Percentiles rank a stretch among this genome's conserved stretches.
These are phyloP conservation scores for Heteractis magnifica DNA, from an alignment of 92 coral and sea anemone species.

Conservation along the genomic window DNA sequence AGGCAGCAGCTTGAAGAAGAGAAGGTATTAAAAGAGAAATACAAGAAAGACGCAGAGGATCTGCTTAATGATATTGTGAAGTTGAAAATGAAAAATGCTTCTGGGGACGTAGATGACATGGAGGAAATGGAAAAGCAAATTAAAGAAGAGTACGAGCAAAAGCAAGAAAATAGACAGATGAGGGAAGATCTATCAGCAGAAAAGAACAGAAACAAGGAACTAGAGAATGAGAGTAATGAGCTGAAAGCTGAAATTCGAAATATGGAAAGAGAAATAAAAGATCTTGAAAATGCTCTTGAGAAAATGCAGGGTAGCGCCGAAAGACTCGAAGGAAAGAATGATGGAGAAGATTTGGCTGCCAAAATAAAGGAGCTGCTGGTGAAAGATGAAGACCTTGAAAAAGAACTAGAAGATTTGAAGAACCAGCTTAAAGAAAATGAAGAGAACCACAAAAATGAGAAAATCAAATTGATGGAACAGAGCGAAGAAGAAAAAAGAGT, in stretches of 20 bases:
- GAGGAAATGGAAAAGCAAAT: conserved; percentile 36
- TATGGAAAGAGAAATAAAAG: conserved; percentile 43
- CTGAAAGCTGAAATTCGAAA: conserved; percentile 42
- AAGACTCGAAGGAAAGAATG: background rate
- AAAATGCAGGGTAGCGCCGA: conserved; percentile 16
- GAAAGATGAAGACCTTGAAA: conserved; percentile 40
- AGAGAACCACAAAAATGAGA: conserved; percentile 35
- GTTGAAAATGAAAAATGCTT: conserved; percentile 60
- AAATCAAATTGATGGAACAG: conserved; percentile 20
- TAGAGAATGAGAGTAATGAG: conserved; percentile 52
- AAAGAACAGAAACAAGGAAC: conserved; percentile 31
- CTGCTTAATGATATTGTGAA: conserved; percentile 65
- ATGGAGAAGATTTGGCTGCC: conserved; percentile 35
- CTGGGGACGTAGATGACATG: conserved; percentile 43
- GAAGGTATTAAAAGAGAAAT: conserved; percentile 43
- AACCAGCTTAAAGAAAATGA: conserved; percentile 46
- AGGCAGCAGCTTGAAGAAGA: conserved; percentile 55
- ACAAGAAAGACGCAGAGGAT: conserved; percentile 69
- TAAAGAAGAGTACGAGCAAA: conserved; percentile 43
- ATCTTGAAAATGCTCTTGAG: conserved; percentile 29
- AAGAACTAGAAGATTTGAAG: conserved; percentile 38
- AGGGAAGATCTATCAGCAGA: conserved; percentile 47
- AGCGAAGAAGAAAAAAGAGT: conserved; percentile 45
- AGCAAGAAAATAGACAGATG: conserved; percentile 56
- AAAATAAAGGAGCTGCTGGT: conserved; percentile 33